phyloP scores from a whole-genome alignment of 2,797 vertebrate genomes.

The Nannoperca australis region DNA sequence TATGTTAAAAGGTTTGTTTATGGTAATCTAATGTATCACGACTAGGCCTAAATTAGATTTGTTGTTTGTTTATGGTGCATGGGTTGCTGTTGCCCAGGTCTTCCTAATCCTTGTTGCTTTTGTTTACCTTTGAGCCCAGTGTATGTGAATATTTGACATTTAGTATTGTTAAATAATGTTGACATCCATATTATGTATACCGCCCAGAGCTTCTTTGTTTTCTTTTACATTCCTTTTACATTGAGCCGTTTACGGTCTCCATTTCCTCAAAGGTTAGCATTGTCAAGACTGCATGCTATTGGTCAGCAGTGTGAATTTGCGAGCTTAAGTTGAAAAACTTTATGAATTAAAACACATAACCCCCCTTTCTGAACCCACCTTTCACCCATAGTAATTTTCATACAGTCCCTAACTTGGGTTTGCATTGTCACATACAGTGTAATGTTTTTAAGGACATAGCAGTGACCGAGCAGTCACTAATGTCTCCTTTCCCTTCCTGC shows the following conservation, averaged over 20 bases:
- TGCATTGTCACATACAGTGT: neutral
- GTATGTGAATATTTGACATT: constrained; percentile 75
- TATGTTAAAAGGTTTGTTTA: constrained; percentile 68
- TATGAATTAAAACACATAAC: neutral
- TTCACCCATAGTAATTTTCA: neutral
- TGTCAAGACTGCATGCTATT: neutral
- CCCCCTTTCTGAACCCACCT: neutral
- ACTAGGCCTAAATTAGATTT: constrained; percentile 53
- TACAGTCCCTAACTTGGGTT: constrained; percentile 18
- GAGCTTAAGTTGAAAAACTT: neutral
- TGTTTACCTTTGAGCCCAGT: constrained; percentile 67
- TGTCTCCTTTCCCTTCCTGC: neutral
- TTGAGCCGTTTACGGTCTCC: neutral
- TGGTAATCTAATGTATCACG: constrained; percentile 64
- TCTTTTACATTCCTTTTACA: neutral
- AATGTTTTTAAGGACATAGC: neutral
- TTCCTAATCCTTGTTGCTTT: constrained; percentile 57
- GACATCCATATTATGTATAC: constrained; percentile 55
- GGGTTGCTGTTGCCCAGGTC: constrained; percentile 69
- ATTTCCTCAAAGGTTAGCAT: too few relatives aligned
- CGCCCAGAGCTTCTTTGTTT: neutral
- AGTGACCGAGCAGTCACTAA: neutral
- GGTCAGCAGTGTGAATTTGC: neutral
- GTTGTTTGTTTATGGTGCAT: constrained; percentile 71
- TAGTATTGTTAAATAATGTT: constrained; percentile 63